Evolutionary conservation across 2,113 vertebrate species (phyloP).

Genomic region (Callaeas wilsoni): DNA sequence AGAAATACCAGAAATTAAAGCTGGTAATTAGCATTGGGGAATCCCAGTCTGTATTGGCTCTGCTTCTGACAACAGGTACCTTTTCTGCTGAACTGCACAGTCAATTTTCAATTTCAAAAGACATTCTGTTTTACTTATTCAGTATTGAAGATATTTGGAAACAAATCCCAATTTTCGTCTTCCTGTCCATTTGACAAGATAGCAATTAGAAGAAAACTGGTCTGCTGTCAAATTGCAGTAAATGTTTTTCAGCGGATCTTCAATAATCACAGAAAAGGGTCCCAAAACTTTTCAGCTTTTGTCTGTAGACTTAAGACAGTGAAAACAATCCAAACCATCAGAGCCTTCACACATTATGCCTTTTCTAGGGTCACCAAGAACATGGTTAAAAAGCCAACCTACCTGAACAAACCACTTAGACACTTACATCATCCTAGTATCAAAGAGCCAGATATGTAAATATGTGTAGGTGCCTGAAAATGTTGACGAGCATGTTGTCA

Average conservation of each 20-base stretch:
- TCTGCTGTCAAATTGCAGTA: background rate
- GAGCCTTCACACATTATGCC: background rate
- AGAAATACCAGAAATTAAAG: constrained; percentile 57
- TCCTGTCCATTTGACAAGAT: background rate
- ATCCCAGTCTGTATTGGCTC: constrained; percentile 29
- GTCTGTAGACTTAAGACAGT: background rate
- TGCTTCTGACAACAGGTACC: constrained; percentile 18
- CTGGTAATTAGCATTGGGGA: constrained; percentile 44
- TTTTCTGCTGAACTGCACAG: constrained; percentile 3
- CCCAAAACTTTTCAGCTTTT: background rate
- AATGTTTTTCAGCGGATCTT: background rate
- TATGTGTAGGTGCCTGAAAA: background rate
- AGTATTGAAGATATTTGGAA: background rate
- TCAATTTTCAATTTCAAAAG: constrained; percentile 12
- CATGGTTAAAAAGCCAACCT: background rate
- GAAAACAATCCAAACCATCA: background rate
- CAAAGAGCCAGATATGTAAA: background rate
- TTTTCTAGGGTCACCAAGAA: background rate
- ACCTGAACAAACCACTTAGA: background rate
- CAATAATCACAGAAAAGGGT: fast-evolving
- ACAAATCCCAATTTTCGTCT: background rate
- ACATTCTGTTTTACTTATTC: background rate
- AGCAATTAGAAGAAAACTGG: background rate
- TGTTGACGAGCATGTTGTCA: background rate
- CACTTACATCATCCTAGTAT: background rate